Conservation (phyloP, 1,140 invertebrate species). For the Eulimnadia texana region DNA sequence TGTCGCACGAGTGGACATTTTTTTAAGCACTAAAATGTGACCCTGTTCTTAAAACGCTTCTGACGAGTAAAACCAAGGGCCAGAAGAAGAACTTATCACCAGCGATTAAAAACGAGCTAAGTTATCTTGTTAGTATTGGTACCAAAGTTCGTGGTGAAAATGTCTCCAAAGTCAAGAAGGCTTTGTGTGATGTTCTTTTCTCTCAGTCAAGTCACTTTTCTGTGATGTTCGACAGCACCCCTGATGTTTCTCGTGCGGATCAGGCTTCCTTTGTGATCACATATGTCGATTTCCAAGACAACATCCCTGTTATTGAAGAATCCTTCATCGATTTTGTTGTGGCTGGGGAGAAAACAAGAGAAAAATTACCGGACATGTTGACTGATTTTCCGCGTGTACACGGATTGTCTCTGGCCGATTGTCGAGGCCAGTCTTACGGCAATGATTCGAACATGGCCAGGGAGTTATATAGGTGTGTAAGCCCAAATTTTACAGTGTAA, state of each 20-base stretch:
- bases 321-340: slow-evolving; percentile 6
- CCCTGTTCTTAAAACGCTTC: not conserved
- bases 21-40: not conserved
- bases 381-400: slow-evolving; percentile 7
- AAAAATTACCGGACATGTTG: not conserved
- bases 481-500: slow-evolving; percentile 6
- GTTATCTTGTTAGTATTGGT: not conserved
- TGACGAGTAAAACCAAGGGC: not conserved
- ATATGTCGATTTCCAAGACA: slow-evolving; percentile 8
- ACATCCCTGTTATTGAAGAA: not conserved
- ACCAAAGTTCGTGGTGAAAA: slow-evolving; percentile 21
- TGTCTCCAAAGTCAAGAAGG: slow-evolving; percentile 23
- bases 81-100: not conserved
- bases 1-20: not conserved
- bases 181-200: too few relatives aligned
- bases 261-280: slow-evolving; percentile 23
- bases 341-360: slow-evolving; percentile 1
- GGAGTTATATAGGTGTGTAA: slow-evolving; percentile 12
- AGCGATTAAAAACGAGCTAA: not conserved
- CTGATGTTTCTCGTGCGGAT: slow-evolving; percentile 28
- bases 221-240: slow-evolving; percentile 28
- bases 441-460: slow-evolving; percentile 2
- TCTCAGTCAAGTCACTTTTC: slow-evolving; percentile 31
- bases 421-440: not conserved
- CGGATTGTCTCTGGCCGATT: slow-evolving; percentile 18